Evolutionary conservation across 2,797 vertebrate species (phyloP).

Genomic region (Pantherophis alleghaniensis): DNA sequence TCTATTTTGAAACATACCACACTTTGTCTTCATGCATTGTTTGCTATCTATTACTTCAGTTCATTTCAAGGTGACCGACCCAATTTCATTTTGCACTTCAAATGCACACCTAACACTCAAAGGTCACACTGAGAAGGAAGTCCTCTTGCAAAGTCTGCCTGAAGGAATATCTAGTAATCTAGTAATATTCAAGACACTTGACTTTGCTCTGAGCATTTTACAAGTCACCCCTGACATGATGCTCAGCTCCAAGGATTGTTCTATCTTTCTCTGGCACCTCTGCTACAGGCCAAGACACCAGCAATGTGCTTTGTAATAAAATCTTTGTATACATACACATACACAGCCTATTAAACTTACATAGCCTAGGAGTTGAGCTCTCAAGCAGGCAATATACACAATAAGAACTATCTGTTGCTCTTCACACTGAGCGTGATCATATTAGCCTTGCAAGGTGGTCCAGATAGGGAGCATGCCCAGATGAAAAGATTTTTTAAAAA

Average conservation of each 20-base stretch:
- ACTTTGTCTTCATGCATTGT: not conserved
- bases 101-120: not conserved
- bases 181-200: not conserved
- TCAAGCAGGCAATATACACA: not conserved
- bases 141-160: not conserved
- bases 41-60: not conserved
- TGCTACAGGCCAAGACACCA: not conserved
- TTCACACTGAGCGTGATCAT: not conserved
- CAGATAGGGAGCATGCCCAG: not conserved
- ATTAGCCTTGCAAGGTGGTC: not conserved
- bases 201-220: not conserved
- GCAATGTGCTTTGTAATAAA: not conserved
- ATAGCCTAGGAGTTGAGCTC: not conserved
- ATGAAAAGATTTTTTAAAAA: not conserved
- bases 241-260: not conserved
- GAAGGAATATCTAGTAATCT: too few species aligned
- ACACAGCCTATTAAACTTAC: not conserved
- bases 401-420: not conserved
- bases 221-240: not conserved
- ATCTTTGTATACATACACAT: not conserved
- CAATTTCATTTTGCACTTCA: slow-evolving; percentile 4
- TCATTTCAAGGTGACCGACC: not conserved
- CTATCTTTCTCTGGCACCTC: not conserved
- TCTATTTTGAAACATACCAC: not conserved
- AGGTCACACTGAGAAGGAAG: not conserved